Conservation (phyloP, 2,888 invertebrate genomes). For the Dascillus cervinus region DNA sequence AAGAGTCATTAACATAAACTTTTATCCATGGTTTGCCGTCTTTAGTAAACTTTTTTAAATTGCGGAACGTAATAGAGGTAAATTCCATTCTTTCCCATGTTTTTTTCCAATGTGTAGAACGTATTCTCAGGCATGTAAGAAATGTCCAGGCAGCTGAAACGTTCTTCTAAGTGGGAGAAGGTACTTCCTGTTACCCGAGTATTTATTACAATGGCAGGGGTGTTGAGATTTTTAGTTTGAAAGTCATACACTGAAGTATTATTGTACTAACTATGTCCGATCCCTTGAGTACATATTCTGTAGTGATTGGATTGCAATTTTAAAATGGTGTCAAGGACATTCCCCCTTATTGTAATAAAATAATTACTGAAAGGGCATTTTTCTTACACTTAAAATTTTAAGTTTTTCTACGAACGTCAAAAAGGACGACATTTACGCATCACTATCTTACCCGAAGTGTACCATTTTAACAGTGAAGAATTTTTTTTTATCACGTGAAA, state of each 20-base stretch:
- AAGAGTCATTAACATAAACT: conserved; percentile 21
- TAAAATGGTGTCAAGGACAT: conserved; percentile 11
- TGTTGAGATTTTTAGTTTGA: conserved; percentile 12
- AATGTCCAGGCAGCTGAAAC: conserved; percentile 14
- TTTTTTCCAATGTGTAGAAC: conserved; percentile 13
- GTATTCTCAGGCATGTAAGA: conserved; percentile 9
- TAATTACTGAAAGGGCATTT: too few species aligned
- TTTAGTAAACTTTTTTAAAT: conserved; percentile 6
- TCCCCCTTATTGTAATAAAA: too few species aligned
- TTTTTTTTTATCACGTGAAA: too few species aligned
- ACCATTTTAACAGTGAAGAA: too few species aligned
- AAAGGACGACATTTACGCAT: too few species aligned
- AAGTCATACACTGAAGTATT: conserved; percentile 9
- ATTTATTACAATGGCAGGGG: conserved; percentile 8
- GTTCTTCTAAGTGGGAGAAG: conserved; percentile 11
- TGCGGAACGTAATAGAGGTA: conserved; percentile 4
- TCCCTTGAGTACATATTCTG: conserved; percentile 12
- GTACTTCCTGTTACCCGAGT: conserved; percentile 15
- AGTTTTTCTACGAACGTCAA: too few species aligned
- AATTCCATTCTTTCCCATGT: conserved; percentile 11
- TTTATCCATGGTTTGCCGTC: conserved; percentile 20
- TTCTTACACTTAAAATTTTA: too few species aligned
- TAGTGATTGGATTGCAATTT: conserved; percentile 12
- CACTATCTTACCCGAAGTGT: too few species aligned
- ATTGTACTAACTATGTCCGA: conserved; percentile 12